Base-by-base conservation (phyloP, 2,797 vertebrate species). In the Sebastes paucispinis region DNA sequence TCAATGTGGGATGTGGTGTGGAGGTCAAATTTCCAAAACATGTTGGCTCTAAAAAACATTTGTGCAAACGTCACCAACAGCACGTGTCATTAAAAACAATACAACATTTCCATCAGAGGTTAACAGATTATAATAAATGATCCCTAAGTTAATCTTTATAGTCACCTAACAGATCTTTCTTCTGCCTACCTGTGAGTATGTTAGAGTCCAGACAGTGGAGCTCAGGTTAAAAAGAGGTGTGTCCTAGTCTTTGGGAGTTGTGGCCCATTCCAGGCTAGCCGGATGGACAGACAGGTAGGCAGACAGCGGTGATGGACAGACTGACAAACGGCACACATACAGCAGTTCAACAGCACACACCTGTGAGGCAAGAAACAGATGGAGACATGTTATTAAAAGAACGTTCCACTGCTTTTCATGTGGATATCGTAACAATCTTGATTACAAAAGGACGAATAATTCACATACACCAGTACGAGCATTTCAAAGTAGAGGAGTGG, bases 21-120 rank as follows among this genome's bases (percentile, higher is more conserved):
- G 84, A 99, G 97, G 94, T 99, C 98, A 95, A 99, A 99, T 95
- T 99, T 99, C 98, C 98, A 99, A 97, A 99, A 99, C 98, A 99
- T 99, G 94, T 94, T 97, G 96, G 80, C 93, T 95, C 95, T 97
- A 75, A 66, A 64, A 58, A 25, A 8, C 75, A 50, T 4, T 16
- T 29, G 9, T 29, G 10, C 2, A 74, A 65, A 69, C 8, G 4
- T 43, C 9, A 67, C 5, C 3, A 58, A 39, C 8, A 64, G 43
- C 27, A 39, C 11, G 6, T 10, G 2, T 34, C 12, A 27, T 63
- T 69, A 25, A 52, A 63, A 58, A 18, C 3, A 34, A 29, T 9
- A 14, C 29, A 76, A 69, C 1, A n/a, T 18, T 57, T 32, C 10
- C 14, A 32, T 27, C n/a, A 47, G n/a, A 32, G 7, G 11, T 50